Percentiles rank a stretch among this genome's conserved stretches.
phyloP scores from a whole-genome alignment of 2,797 vertebrate genomes.

The Australoheros facetus region DNA sequence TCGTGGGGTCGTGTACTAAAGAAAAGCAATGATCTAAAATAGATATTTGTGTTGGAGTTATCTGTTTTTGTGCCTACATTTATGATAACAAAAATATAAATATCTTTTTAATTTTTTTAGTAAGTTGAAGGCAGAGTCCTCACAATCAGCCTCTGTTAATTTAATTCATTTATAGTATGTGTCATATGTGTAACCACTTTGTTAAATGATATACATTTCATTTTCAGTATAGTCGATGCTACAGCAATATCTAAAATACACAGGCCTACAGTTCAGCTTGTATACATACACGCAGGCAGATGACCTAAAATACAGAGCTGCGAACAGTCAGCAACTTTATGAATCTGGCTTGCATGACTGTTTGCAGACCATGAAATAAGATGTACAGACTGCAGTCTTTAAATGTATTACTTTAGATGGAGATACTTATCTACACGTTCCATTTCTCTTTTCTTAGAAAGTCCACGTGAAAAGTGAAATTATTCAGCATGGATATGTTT shows the following conservation, averaged over 20 bases:
- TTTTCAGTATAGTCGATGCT: slow-evolving; percentile 69
- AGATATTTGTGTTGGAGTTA: slow-evolving; percentile 38
- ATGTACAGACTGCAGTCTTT: slow-evolving; percentile 45
- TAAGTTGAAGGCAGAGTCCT: slow-evolving; percentile 53
- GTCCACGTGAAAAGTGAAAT: slow-evolving; percentile 64
- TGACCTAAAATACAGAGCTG: slow-evolving; percentile 59
- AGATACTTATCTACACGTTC: slow-evolving; percentile 52
- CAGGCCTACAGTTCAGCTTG: slow-evolving; percentile 57
- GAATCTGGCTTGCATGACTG: slow-evolving; percentile 44
- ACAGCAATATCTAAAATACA: slow-evolving; percentile 71
- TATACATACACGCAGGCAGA: slow-evolving; percentile 58
- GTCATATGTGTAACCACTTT: slow-evolving; percentile 49
- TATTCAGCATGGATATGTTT: slow-evolving; percentile 61
- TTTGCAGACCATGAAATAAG: slow-evolving; percentile 49
- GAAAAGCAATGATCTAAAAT: slow-evolving; percentile 38
- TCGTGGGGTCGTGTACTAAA: slow-evolving; percentile 35
- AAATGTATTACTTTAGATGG: background rate
- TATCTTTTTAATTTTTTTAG: slow-evolving; percentile 32
- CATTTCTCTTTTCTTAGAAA: slow-evolving; percentile 28
- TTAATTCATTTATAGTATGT: slow-evolving; percentile 49
- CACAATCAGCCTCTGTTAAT: slow-evolving; percentile 54
- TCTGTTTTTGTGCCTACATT: slow-evolving; percentile 49
- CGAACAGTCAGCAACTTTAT: slow-evolving; percentile 64
- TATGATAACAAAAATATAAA: slow-evolving; percentile 49
- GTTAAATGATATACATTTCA: slow-evolving; percentile 69